Conservation (phyloP, 2,888 invertebrate species). For the Rhingia rostrata region DNA sequence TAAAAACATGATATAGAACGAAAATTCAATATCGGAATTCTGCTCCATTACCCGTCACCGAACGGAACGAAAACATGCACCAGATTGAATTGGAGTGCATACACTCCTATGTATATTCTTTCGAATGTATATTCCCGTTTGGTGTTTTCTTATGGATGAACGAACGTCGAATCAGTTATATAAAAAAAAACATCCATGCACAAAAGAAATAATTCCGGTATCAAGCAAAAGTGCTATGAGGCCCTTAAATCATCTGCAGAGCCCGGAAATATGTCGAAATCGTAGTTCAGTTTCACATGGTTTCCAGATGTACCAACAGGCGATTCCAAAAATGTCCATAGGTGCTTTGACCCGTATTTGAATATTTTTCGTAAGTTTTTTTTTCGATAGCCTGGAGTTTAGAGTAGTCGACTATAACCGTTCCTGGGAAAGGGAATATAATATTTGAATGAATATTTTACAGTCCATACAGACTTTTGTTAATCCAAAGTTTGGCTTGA, state of each 20-base stretch:
- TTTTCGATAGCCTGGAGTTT: slow-evolving; percentile 1
- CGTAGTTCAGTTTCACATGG: slow-evolving; percentile 20
- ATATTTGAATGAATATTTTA: slow-evolving; percentile 34
- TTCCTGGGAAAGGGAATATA: slow-evolving; percentile 10
- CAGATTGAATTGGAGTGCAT: slow-evolving; percentile 51
- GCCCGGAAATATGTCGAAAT: slow-evolving; percentile 41
- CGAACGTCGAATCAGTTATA: slow-evolving; percentile 15
- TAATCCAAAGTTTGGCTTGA: neutral
- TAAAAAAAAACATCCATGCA: slow-evolving; percentile 21
- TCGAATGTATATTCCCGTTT: slow-evolving; percentile 41
- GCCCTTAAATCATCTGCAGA: slow-evolving; percentile 42
- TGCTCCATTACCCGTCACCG: slow-evolving; percentile 65
- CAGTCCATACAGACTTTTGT: neutral
- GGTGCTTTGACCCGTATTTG: slow-evolving; percentile 35
- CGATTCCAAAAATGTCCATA: neutral
- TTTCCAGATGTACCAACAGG: slow-evolving; percentile 1
- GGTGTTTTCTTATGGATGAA: slow-evolving; percentile 33
- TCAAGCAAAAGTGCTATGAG: slow-evolving; percentile 39
- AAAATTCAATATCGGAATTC: slow-evolving; percentile 66
- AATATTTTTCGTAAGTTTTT: slow-evolving; percentile 37
- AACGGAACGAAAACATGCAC: slow-evolving; percentile 46
- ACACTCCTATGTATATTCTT: slow-evolving; percentile 37
- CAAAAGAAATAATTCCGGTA: slow-evolving; percentile 47
- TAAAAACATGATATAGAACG: slow-evolving; percentile 7
- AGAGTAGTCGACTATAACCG: neutral